Conservation (phyloP, 1,140 invertebrate species). For the Pissodes strobi region DNA sequence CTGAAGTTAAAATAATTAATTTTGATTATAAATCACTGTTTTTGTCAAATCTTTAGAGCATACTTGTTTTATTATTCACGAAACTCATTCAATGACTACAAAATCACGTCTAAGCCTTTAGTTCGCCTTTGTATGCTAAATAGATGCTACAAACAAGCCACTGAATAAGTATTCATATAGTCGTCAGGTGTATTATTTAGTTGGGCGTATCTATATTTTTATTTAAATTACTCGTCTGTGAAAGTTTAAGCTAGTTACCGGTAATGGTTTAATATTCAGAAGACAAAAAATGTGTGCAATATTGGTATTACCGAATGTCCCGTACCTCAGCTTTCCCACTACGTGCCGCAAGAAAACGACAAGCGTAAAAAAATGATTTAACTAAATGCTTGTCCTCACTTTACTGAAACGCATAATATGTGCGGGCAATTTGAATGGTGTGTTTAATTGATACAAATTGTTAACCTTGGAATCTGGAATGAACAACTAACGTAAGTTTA, state of each 20-base stretch:
- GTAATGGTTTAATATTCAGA: slow-evolving; percentile 23
- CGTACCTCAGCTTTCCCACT: slow-evolving; percentile 17
- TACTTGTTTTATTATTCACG: too few species aligned
- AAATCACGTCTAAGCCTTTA: too few species aligned
- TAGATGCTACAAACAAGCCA: too few species aligned
- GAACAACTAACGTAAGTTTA: slow-evolving; percentile 3
- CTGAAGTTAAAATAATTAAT: too few species aligned
- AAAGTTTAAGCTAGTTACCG: slow-evolving; percentile 17
- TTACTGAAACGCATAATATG: too few species aligned
- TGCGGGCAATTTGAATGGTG: neutral
- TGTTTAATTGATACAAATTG: neutral
- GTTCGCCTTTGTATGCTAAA: too few species aligned
- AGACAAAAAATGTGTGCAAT: slow-evolving; percentile 11
- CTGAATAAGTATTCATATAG: too few species aligned
- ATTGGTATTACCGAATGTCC: neutral
- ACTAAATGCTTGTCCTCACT: slow-evolving; percentile 57
- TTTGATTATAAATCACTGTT: too few species aligned
- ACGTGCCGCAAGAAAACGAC: slow-evolving; percentile 10
- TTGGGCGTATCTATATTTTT: too few species aligned
- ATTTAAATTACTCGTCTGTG: slow-evolving; percentile 21
- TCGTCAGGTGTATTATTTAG: too few species aligned
- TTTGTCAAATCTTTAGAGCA: too few species aligned
- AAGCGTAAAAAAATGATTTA: slow-evolving; percentile 63
- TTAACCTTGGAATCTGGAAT: neutral
- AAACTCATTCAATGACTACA: too few species aligned